phyloP scores from a whole-genome alignment of 2,888 invertebrate genomes.

The Doris montereyensis region DNA sequence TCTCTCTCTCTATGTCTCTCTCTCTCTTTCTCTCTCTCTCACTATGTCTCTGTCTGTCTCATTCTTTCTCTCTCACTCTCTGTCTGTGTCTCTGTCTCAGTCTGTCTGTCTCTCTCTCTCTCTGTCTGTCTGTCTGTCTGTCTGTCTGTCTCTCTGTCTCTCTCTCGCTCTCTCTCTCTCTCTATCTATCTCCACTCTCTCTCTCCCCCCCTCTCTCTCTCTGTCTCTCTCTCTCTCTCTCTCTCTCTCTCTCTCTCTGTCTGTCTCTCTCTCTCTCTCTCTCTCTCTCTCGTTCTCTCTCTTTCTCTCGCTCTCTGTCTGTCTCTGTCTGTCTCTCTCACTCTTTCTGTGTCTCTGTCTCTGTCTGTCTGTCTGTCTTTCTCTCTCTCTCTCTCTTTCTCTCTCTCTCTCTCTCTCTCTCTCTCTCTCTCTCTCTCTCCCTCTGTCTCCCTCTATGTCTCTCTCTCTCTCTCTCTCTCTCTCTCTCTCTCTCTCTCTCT shows the following conservation, averaged over 20 bases:
- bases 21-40: too few species aligned
- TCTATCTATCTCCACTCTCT: too few species aligned
- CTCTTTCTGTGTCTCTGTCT: not conserved
- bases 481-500: not conserved
- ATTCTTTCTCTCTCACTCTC: too few species aligned
- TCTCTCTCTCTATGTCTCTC: too few species aligned
- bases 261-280: not conserved
- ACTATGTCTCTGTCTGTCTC: too few species aligned
- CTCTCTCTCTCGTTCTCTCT: too few species aligned
- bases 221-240: not conserved
- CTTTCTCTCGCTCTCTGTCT: too few species aligned
- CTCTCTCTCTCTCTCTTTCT: not conserved
- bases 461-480: not conserved
- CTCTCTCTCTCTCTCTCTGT: not conserved
- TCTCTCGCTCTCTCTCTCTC: too few species aligned
- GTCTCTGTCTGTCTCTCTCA: not conserved
- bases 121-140: too few species aligned
- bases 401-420: not conserved
- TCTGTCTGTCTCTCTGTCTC: not conserved
- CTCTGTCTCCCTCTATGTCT: too few species aligned
- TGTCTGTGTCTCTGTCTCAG: too few species aligned
- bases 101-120: too few species aligned
- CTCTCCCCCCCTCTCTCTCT: not conserved
- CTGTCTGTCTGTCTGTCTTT: conserved; percentile 8
- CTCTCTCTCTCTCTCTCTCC: not conserved